Conservation (phyloP, 1,140 invertebrate genomes). For the Bombus impatiens region DNA sequence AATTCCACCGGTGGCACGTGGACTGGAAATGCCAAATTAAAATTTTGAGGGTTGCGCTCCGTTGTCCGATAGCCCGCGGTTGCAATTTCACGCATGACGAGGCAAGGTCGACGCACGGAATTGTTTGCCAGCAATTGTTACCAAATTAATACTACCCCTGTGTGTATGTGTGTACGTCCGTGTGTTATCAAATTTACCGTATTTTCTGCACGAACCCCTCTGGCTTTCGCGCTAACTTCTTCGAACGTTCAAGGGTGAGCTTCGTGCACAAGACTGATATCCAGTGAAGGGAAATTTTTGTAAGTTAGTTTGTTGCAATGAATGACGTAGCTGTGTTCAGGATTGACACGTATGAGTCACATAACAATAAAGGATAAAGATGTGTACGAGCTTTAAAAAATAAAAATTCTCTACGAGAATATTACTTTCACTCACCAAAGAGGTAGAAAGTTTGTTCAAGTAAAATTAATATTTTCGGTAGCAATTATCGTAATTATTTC, state of each 20-base stretch:
- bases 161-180: background rate
- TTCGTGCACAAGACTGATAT: background rate
- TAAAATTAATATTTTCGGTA: too few relatives aligned
- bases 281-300: background rate
- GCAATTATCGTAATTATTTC: too few relatives aligned
- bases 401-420: too few relatives aligned
- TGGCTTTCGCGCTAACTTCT: background rate
- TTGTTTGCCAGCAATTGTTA: slow-evolving; percentile 26
- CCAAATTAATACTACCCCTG: slow-evolving; percentile 55
- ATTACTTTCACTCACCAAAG: too few relatives aligned
- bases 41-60: slow-evolving; percentile 48
- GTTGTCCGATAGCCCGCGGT: slow-evolving; percentile 50
- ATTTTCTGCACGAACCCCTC: background rate
- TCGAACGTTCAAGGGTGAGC: slow-evolving; percentile 15
- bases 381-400: too few relatives aligned
- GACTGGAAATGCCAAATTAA: slow-evolving; percentile 60
- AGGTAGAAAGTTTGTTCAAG: too few relatives aligned
- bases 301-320: background rate
- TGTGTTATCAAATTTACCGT: background rate
- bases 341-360: too few relatives aligned
- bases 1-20: slow-evolving; percentile 38
- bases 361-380: background rate
- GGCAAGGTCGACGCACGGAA: slow-evolving; percentile 22
- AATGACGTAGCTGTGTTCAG: background rate
- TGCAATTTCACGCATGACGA: slow-evolving; percentile 63